Conservation (phyloP, 1,140 invertebrate genomes). For the Neodiprion virginianus region DNA sequence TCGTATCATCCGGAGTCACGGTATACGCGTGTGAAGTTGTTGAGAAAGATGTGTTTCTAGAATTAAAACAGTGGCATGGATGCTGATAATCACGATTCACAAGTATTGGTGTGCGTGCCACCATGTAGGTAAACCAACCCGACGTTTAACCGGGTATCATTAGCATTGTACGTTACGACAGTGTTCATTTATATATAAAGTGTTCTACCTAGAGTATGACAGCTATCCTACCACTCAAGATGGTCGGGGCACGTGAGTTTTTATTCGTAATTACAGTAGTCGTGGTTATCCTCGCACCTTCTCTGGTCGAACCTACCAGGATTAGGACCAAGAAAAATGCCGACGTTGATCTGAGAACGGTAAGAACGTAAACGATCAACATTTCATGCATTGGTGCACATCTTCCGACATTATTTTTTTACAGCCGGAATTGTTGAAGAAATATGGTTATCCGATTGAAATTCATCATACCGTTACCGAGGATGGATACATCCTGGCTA, state of each 20-base stretch:
- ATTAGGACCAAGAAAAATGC: slow-evolving; percentile 38
- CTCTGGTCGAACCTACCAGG: background rate
- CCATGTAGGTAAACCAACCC: background rate
- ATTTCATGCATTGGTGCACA: no score
- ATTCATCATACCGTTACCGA: slow-evolving; percentile 67
- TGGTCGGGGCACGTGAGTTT: background rate
- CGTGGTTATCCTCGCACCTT: background rate
- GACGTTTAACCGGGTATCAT: background rate
- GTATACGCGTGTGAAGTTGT: no score
- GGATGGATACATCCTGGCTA: slow-evolving; percentile 73
- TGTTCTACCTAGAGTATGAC: background rate
- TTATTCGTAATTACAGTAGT: background rate
- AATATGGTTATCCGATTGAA: slow-evolving; percentile 65
- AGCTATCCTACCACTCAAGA: background rate
- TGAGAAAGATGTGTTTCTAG: no score
- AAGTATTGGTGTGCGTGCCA: no score
- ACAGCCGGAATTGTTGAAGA: slow-evolving; percentile 61
- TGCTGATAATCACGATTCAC: no score
- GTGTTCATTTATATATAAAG: background rate
- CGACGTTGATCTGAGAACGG: slow-evolving; percentile 47
- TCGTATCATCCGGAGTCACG: no score
- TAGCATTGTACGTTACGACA: background rate
- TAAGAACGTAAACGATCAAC: slow-evolving; percentile 31
- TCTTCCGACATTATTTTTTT: slow-evolving; percentile 12
- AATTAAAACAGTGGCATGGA: no score